Evolutionary conservation across 2,888 invertebrate species (phyloP), one percentile per base, ranked within the genome.

Genomic region (Drosophila quinaria): DNA sequence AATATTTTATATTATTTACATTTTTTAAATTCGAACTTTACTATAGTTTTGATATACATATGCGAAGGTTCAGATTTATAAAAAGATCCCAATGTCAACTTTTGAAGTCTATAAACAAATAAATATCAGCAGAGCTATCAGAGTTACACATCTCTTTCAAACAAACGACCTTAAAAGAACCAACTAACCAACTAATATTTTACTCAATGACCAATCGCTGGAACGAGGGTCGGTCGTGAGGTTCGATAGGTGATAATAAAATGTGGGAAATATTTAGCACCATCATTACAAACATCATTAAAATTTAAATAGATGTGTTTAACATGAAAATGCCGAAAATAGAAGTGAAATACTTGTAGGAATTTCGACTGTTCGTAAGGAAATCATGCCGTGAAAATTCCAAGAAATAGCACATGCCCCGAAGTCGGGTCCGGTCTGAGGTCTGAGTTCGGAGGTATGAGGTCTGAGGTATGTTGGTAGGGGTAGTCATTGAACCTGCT

Each of bases 221-320:
- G 47, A 25, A 25, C 25, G 17, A 13, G 13, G 33, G 50, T 31
- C 17, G 33, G 33, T 37, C 11, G 35, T 37, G 51, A 37, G 22
- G 4, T n/a, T 9, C 37, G 35, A 59, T 46, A 91, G 89, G 91
- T 90, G 91, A 90, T 90, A 91, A 91, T 89, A 90, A 84, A 88
- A 91, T 91, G 91, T 90, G 91, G 90, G 88, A 90, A 91, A 90
- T 86, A 90, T 91, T 91, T 91, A 90, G 87, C 91, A 90, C 89
- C 88, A 90, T 78, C 85, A 84, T 75, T 86, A 86, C 90, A 86
- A 89, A 90, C 84, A 87, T 87, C 86, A 87, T 87, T 87, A 89
- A 89, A 89, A 90, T 81, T 68, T 78, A 90, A 86, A 89, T 89
- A 87, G 90, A 84, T 90, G 89, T 88, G 87, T 86, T 90, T 90